Evolutionary conservation across 2,888 invertebrate genomes (phyloP).

Genomic region (Eupithecia subfuscata): DNA sequence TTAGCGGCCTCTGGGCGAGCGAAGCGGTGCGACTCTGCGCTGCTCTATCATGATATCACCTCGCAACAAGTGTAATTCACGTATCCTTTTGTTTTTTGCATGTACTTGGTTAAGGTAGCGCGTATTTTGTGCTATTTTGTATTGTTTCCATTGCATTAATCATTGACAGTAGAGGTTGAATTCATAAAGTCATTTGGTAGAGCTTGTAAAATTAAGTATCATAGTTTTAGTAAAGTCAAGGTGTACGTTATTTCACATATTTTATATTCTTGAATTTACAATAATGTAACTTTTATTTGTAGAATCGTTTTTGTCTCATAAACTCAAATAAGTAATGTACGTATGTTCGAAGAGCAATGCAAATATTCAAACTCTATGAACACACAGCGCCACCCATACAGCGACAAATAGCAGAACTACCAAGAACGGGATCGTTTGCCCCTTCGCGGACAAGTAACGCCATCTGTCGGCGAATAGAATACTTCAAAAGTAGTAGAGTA

Average conservation of each 20-base stretch:
- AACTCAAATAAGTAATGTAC: neutral
- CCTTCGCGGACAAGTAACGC: slow-evolving; percentile 58
- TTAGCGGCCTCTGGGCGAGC: slow-evolving; percentile 78
- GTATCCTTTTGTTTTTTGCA: slow-evolving; percentile 27
- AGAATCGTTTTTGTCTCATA: neutral
- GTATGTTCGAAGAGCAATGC: neutral
- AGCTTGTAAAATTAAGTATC: neutral
- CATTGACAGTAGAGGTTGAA: neutral
- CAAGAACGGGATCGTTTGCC: slow-evolving; percentile 11
- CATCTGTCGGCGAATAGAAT: slow-evolving; percentile 76
- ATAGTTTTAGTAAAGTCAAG: neutral
- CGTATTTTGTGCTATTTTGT: neutral
- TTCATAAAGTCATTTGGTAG: neutral
- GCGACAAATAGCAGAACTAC: slow-evolving; percentile 63
- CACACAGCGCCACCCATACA: slow-evolving; percentile 53
- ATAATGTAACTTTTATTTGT: neutral
- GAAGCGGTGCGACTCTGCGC: slow-evolving; percentile 39
- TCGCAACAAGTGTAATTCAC: slow-evolving; percentile 41
- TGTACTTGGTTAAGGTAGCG: slow-evolving; percentile 4
- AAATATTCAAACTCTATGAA: neutral
- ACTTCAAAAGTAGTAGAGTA: neutral
- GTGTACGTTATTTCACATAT: neutral
- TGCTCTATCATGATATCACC: slow-evolving; percentile 45
- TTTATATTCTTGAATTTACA: neutral
- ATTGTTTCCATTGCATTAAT: neutral